phyloP scores from a whole-genome alignment of 1,140 invertebrate genomes.

The Dermatophagoides farinae region DNA sequence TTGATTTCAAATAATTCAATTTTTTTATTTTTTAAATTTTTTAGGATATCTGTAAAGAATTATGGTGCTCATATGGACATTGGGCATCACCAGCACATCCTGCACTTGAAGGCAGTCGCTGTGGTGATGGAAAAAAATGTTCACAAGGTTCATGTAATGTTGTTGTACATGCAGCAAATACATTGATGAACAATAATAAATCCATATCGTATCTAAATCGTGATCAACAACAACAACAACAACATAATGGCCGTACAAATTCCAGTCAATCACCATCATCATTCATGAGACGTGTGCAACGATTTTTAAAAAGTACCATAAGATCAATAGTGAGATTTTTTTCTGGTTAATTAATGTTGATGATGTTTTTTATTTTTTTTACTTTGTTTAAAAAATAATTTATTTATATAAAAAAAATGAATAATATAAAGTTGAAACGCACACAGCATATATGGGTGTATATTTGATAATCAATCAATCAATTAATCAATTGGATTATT shows the following conservation, averaged over 20 bases:
- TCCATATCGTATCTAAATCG: too few species aligned
- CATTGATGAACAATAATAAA: neutral
- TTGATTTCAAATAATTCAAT: neutral
- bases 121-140: constrained; percentile 15
- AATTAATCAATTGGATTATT: too few species aligned
- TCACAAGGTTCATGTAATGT: constrained; percentile 11
- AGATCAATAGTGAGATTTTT: constrained; percentile 1
- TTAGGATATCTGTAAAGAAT: constrained; percentile 39
- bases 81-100: constrained; percentile 28
- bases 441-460: too few species aligned
- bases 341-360: neutral
- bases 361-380: neutral
- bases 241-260: neutral
- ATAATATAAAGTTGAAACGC: too few species aligned
- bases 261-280: neutral
- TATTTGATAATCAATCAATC: too few species aligned
- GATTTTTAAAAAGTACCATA: neutral
- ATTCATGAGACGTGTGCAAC: constrained; percentile 3
- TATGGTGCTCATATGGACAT: constrained; percentile 25
- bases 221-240: neutral
- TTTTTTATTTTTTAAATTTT: constrained; percentile 10
- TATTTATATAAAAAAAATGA: too few species aligned
- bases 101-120: constrained; percentile 26
- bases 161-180: too few species aligned
- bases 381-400: too few species aligned